These are phyloP conservation scores for Rhinophrynus dorsalis DNA, from an alignment of 2,797 vertebrate species.

Conservation along the genomic window DNA sequence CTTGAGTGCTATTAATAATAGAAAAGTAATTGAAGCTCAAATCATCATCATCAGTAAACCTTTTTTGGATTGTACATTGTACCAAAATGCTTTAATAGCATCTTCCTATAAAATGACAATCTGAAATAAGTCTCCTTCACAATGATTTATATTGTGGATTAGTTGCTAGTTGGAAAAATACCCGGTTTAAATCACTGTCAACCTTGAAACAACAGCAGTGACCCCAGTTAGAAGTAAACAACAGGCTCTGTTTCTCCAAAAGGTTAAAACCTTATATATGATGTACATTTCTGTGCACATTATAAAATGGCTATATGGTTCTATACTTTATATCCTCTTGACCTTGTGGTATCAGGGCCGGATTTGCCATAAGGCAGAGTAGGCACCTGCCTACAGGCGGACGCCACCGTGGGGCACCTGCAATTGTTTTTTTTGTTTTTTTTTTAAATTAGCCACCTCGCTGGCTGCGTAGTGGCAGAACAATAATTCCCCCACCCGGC, in stretches of 20 bases:
- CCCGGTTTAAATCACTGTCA: conserved; percentile 60
- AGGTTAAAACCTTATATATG: background rate
- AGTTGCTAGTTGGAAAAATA: conserved; percentile 53
- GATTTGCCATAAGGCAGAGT: too few species aligned
- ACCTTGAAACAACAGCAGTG: conserved; percentile 46
- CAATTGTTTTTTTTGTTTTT: too few species aligned
- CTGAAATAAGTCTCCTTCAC: conserved; percentile 53
- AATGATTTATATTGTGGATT: conserved; percentile 57
- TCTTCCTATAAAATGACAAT: conserved; percentile 55
- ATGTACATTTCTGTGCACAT: background rate
- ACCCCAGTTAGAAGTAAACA: conserved; percentile 48
- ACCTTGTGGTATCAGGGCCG: too few species aligned
- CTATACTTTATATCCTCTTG: too few species aligned
- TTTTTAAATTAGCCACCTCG: too few species aligned
- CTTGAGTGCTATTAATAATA: too few species aligned
- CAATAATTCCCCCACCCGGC: too few species aligned
- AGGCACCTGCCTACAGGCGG: too few species aligned
- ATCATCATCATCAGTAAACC: conserved; percentile 29
- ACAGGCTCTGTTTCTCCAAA: background rate
- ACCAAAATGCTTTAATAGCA: conserved; percentile 46
- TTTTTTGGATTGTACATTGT: conserved; percentile 33
- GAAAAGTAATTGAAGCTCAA: conserved; percentile 22
- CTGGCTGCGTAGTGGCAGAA: too few species aligned
- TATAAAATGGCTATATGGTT: background rate
- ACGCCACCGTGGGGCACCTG: too few species aligned